Base-by-base conservation (phyloP, 2,797 vertebrate species). In the Smutsia gigantea region DNA sequence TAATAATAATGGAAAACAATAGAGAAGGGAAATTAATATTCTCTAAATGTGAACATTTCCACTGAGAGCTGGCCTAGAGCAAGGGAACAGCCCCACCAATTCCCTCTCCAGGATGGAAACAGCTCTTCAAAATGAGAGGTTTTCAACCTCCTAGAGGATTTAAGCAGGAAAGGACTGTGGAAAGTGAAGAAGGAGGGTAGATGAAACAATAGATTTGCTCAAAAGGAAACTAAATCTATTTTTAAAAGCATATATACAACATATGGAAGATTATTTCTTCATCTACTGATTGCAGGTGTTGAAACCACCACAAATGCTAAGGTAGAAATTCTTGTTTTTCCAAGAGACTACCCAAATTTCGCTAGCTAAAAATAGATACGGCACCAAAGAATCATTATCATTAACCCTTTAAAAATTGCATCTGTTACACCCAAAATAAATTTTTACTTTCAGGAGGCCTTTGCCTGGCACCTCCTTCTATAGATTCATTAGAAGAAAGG, bases 371-470 rank as follows among this genome's bases (percentile, higher is more conserved):
- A 93, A 75, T n/a, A 77, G 59, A 8, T n/a, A 39, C 18, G 25
- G 37, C n/a, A 94, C 90, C n/a, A 93, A 68, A 77, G 42, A 72
- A 90, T 64, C 39, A 75, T 17, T 77, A 77, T 37, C 49, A 93
- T 59, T 78, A 77, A 51, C 34, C 71, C 46, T 89, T 96, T 78
- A 84, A 72, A 94, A 87, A 90, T 9, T 8, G 14, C 1, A 2
- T 31, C 63, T 83, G 27, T 92, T 49, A 93, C 2, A 93, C 5
- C n/a, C 29, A 94, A 10, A 95, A 5, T 72, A 83, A 89, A 46
- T 87, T 78, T 37, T 85, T 71, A 72, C 86, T 97, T 94, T 94
- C 39, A 79, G 39, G 96, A 57, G 53, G 42, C 25, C 93, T 79
- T 91, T 92, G 57, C 49, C 53, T 49, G 77, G 5, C 2, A 90